These are phyloP conservation scores for Gallinago undulata DNA, from an alignment of 2,113 vertebrate species.

Conservation along the genomic window DNA sequence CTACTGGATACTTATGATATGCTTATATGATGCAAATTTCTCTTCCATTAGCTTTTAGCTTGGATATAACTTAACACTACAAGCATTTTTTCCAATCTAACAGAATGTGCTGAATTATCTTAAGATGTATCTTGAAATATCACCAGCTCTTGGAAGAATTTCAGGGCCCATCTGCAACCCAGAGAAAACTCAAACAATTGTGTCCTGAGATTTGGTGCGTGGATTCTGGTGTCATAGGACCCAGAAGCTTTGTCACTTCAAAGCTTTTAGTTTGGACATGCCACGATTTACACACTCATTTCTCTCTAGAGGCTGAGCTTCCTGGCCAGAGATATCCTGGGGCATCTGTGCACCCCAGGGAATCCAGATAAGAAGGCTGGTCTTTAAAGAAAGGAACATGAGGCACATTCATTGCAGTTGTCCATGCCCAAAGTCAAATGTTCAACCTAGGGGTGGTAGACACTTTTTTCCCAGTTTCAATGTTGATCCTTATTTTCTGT, in stretches of 20 bases:
- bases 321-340: not conserved
- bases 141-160: not conserved
- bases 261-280: not conserved
- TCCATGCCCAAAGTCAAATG: not conserved
- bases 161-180: not conserved
- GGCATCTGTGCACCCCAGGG: not conserved
- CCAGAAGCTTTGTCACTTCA: not conserved
- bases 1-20: not conserved
- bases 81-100: not conserved
- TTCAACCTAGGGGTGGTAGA: not conserved
- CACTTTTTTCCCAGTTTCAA: not conserved
- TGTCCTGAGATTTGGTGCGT: not conserved
- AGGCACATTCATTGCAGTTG: not conserved
- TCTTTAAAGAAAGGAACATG: not conserved
- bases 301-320: not conserved
- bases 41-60: not conserved
- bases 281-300: not conserved
- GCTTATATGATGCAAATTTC: not conserved
- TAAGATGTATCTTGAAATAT: not conserved
- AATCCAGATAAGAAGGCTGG: not conserved
- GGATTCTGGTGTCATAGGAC: not conserved
- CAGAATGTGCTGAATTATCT: not conserved
- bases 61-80: not conserved
- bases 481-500: not conserved
- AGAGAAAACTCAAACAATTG: not conserved